phyloP scores from a whole-genome alignment of 2,888 invertebrate genomes.

The Gisinianus flammeolus region DNA sequence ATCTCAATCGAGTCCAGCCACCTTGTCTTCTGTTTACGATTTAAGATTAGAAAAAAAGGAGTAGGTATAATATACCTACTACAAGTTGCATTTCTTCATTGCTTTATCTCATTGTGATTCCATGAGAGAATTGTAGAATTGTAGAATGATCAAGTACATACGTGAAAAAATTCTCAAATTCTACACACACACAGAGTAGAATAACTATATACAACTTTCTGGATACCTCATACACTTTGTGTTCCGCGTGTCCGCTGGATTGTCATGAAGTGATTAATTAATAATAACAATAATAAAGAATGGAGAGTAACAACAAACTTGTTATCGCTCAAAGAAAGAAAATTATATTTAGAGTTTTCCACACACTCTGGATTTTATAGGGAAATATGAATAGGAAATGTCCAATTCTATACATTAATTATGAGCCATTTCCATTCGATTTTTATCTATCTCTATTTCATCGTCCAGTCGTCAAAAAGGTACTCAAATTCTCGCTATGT shows the following conservation, averaged over 20 bases:
- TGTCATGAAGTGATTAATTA: background rate
- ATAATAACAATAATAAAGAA: background rate
- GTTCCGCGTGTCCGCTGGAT: too few species aligned
- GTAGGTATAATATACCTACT: too few species aligned
- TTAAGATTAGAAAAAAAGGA: too few species aligned
- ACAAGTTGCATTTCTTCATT: too few species aligned
- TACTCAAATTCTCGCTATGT: background rate
- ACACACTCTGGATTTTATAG: background rate
- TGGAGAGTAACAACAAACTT: background rate
- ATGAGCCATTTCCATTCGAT: background rate
- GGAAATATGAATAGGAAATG: background rate
- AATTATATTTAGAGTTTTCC: background rate
- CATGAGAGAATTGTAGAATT: too few species aligned
- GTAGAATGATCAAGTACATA: too few species aligned
- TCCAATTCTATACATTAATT: background rate
- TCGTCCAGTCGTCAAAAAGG: background rate
- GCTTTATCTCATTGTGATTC: too few species aligned
- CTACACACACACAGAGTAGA: too few species aligned
- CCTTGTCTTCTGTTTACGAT: constrained; percentile 8
- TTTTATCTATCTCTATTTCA: background rate
- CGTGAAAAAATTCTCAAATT: too few species aligned
- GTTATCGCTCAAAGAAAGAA: background rate
- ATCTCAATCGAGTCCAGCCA: constrained; percentile 1
- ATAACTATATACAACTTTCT: too few species aligned
- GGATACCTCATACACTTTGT: too few species aligned